Evolutionary conservation across 2,797 vertebrate species (phyloP).

Genomic region (Petrocephalus schoutedeni): DNA sequence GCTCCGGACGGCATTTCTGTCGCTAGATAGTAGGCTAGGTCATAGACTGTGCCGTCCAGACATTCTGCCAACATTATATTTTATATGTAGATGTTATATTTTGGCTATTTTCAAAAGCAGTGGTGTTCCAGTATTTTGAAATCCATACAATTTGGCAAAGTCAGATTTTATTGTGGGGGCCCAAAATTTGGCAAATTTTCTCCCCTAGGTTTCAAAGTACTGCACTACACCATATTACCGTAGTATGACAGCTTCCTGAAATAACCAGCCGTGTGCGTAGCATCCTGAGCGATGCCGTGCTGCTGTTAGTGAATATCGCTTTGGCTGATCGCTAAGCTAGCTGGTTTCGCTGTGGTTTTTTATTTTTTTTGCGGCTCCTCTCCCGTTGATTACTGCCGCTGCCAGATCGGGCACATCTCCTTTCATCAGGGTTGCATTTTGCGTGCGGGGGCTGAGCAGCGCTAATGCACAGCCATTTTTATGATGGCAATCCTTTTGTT

Average conservation of each 20-base stretch:
- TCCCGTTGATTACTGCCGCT: background rate
- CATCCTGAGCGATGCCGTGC: background rate
- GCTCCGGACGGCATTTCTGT: background rate
- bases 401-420: background rate
- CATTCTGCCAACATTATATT: background rate
- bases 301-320: background rate
- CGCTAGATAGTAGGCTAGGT: background rate
- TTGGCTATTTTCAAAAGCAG: background rate
- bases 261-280: background rate
- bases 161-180: background rate
- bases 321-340: background rate
- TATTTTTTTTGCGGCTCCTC: background rate
- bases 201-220: background rate
- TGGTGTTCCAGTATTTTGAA: too few species aligned
- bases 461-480: background rate
- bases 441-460: background rate
- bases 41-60: background rate
- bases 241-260: background rate
- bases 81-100: background rate
- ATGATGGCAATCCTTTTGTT: background rate
- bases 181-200: background rate
- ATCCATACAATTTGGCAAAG: background rate
- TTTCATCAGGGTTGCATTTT: background rate
- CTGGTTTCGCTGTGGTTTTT: background rate
- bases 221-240: background rate